Percentiles rank a stretch among this genome's conserved stretches.
Evolutionary conservation across 2,888 invertebrate genomes (phyloP).

Genomic region (Sturmia bella): DNA sequence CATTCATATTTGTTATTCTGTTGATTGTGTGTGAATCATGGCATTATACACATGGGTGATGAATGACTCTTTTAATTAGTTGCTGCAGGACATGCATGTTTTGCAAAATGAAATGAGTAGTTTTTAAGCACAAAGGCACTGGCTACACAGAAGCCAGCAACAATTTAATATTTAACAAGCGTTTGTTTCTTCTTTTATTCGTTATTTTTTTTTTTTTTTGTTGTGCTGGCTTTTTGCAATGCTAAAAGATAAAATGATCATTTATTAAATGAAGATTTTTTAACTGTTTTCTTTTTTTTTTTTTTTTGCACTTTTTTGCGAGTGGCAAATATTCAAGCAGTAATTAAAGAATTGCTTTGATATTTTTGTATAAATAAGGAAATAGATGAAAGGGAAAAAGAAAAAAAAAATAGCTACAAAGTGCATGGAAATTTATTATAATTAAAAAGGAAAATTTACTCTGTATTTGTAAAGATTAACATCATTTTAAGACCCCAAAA

Average conservation of each 20-base stretch:
- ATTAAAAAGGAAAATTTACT: not conserved
- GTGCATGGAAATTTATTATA: not conserved
- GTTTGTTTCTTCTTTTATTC: not conserved
- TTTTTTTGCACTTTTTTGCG: slow-evolving; percentile 7
- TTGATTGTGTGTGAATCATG: slow-evolving; percentile 63
- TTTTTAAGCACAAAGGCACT: slow-evolving; percentile 34
- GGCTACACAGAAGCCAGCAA: slow-evolving; percentile 6
- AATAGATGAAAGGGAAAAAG: slow-evolving; percentile 1
- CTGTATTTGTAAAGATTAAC: too few relatives aligned
- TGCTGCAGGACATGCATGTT: slow-evolving; percentile 82
- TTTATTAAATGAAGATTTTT: slow-evolving; percentile 49
- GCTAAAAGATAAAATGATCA: slow-evolving; percentile 48
- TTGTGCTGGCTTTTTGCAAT: slow-evolving; percentile 14
- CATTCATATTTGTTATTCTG: slow-evolving; percentile 45
- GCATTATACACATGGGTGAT: slow-evolving; percentile 77
- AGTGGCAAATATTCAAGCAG: slow-evolving; percentile 29
- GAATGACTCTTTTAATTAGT: slow-evolving; percentile 82
- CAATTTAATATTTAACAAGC: slow-evolving; percentile 40
- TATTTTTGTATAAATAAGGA: slow-evolving; percentile 19
- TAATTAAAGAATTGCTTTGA: slow-evolving; percentile 37
- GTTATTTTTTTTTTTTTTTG: not conserved
- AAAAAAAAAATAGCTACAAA: not conserved
- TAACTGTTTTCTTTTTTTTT: not conserved
- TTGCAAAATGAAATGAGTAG: slow-evolving; percentile 75
- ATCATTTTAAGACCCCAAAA: too few relatives aligned